phyloP scores from a whole-genome alignment of 2,113 vertebrate species.

The Pogonocichla stellata region DNA sequence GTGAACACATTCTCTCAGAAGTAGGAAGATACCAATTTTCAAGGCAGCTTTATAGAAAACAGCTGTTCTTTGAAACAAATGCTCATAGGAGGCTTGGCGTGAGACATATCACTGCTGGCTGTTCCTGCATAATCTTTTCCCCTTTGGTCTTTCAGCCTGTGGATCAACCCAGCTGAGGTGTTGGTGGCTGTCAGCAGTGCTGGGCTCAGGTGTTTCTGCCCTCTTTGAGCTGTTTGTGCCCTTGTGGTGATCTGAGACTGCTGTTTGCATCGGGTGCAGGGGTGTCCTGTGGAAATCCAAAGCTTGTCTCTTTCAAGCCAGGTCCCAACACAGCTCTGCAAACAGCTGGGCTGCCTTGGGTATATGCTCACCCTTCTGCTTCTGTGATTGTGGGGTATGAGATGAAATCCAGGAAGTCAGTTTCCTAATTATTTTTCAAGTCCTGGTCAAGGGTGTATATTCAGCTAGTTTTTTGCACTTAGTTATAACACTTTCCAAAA shows the following conservation, averaged over 20 bases:
- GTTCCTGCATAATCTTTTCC: neutral
- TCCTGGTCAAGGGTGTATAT: neutral
- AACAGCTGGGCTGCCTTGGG: neutral
- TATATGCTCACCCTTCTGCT: neutral
- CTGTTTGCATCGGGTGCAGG: too few relatives aligned
- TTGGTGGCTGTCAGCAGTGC: neutral
- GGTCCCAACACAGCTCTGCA: neutral
- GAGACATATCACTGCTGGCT: neutral
- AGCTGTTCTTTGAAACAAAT: constrained; percentile 1
- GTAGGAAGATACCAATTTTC: constrained; percentile 40
- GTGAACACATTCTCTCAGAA: neutral
- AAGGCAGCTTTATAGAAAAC: constrained; percentile 24
- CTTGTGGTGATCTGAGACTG: neutral
- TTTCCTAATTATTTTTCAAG: neutral
- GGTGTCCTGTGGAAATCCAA: neutral
- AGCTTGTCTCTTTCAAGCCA: neutral
- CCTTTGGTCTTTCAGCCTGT: neutral
- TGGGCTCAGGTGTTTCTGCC: neutral
- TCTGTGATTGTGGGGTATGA: neutral
- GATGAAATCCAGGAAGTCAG: neutral
- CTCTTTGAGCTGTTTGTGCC: neutral
- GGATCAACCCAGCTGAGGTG: neutral
- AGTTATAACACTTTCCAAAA: neutral
- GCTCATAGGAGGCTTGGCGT: neutral
- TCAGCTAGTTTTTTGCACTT: neutral